These are phyloP conservation scores for Mola mola DNA, from an alignment of 2,113 vertebrate genomes.

Conservation along the genomic window DNA sequence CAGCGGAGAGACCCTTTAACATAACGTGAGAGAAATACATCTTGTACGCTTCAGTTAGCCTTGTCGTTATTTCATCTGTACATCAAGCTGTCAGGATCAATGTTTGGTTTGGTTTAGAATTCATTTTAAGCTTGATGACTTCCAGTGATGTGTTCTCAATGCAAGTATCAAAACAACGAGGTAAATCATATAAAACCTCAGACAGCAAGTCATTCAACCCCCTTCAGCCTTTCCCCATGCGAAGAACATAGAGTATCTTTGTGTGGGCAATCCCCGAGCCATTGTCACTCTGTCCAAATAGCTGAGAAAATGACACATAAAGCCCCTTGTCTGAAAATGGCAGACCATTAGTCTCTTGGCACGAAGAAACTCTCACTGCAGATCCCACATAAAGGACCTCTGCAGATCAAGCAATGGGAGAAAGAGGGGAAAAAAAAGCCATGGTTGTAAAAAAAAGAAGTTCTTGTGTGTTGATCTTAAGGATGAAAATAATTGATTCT, in stretches of 20 bases:
- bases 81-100: too few species aligned
- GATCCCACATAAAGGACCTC: slow-evolving; percentile 46
- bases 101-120: background rate
- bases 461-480: too few species aligned
- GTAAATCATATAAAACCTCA: too few species aligned
- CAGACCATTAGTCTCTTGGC: slow-evolving; percentile 65
- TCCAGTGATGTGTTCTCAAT: background rate
- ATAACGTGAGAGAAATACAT: too few species aligned
- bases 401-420: slow-evolving; percentile 58
- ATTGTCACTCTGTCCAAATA: slow-evolving; percentile 46
- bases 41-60: too few species aligned
- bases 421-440: slow-evolving; percentile 36
- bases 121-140: background rate
- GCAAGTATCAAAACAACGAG: too few species aligned
- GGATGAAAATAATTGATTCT: too few species aligned
- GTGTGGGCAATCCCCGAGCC: slow-evolving; percentile 63
- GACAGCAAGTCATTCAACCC: background rate
- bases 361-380: slow-evolving; percentile 49
- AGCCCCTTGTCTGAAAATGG: slow-evolving; percentile 68
- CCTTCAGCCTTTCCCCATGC: slow-evolving; percentile 18
- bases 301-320: slow-evolving; percentile 53
- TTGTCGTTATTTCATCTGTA: too few species aligned
- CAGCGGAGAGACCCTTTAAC: too few species aligned
- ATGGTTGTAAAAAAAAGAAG: background rate
- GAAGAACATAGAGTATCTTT: slow-evolving; percentile 66